These are phyloP conservation scores for Tiphia femorata DNA, from an alignment of 2,888 invertebrate species.

Conservation along the genomic window DNA sequence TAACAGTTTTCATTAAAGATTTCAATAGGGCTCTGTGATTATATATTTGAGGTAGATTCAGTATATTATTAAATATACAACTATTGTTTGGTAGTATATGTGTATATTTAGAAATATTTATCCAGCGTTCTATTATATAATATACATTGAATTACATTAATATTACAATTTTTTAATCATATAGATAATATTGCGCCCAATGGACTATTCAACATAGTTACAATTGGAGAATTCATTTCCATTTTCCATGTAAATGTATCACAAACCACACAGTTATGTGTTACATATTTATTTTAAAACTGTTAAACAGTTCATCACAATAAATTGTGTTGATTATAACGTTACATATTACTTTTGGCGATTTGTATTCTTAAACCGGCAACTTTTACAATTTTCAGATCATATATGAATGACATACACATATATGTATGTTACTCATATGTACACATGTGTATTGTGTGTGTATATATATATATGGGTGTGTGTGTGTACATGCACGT, in stretches of 20 bases:
- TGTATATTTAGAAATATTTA: conserved; percentile 67
- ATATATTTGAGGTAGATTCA: background rate
- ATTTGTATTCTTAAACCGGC: conserved; percentile 14
- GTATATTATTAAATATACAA: background rate
- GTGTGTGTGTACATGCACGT: too few relatives aligned
- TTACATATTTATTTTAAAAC: conserved; percentile 42
- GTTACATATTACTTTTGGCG: conserved; percentile 36
- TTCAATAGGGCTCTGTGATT: too few relatives aligned
- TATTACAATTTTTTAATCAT: conserved; percentile 60
- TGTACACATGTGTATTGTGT: too few relatives aligned
- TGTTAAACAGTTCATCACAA: conserved; percentile 54
- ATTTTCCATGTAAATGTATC: conserved; percentile 38
- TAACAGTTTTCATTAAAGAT: too few relatives aligned
- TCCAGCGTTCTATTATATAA: conserved; percentile 58
- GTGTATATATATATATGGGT: too few relatives aligned
- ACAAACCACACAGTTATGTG: conserved; percentile 25
- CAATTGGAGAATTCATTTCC: conserved; percentile 50
- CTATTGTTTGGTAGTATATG: conserved; percentile 50
- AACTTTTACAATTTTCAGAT: conserved; percentile 3
- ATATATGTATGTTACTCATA: too few relatives aligned
- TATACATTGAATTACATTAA: conserved; percentile 66
- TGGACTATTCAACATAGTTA: conserved; percentile 50
- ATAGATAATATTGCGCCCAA: conserved; percentile 57
- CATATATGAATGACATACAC: background rate
- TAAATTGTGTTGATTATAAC: conserved; percentile 39